A percentile compares a stretch with the other conserved stretches of the same genome.
Conservation (phyloP, 1,140 invertebrate genomes). For the Saxidomus purpurata region DNA sequence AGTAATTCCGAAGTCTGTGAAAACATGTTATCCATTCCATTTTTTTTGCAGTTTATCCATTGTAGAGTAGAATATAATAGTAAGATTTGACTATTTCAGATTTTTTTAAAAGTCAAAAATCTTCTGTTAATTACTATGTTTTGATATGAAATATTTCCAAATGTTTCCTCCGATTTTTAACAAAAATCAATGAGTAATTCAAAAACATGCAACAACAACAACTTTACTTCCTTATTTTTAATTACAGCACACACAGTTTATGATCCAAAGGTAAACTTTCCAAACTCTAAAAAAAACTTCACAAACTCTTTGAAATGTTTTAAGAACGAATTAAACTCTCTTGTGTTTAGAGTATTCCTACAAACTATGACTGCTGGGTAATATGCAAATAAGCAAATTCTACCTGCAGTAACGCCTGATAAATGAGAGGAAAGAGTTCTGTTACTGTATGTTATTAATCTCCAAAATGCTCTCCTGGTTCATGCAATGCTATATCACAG, state of each 20-base stretch:
- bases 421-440: slow-evolving; percentile 8
- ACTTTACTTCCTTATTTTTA: not conserved
- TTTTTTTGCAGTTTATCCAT: slow-evolving; percentile 49
- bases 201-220: too few species aligned
- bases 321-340: not conserved
- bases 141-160: too few species aligned
- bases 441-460: slow-evolving; percentile 31
- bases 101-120: too few species aligned
- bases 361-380: slow-evolving; percentile 31
- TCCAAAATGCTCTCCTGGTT: not conserved
- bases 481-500: not conserved
- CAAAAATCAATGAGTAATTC: too few species aligned
- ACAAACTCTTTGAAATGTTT: not conserved
- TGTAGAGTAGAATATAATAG: slow-evolving; percentile 6
- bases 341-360: not conserved
- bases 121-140: too few species aligned
- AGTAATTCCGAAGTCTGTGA: not conserved
- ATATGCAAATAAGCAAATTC: slow-evolving; percentile 11
- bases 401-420: slow-evolving; percentile 50
- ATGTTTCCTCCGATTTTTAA: too few species aligned
- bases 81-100: too few species aligned
- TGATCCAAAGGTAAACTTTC: not conserved
- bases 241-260: not conserved
- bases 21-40: slow-evolving; percentile 25
- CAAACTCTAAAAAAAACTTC: not conserved